These are phyloP conservation scores for Amyelois transitella DNA, from an alignment of 1,140 invertebrate genomes.

Conservation along the genomic window DNA sequence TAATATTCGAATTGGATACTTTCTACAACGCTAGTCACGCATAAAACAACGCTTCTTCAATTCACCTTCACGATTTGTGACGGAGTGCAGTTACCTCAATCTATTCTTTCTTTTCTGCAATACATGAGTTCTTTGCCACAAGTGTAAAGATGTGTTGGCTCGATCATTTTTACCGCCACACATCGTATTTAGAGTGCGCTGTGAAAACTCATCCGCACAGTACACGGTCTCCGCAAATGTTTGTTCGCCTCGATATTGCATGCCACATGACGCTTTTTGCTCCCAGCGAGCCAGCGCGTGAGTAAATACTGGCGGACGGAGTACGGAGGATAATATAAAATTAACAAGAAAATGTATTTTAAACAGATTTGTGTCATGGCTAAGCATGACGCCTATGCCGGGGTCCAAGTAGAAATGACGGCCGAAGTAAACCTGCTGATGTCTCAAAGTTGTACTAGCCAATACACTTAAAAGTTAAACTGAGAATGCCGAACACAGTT, in stretches of 20 bases:
- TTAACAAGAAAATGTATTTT: neutral
- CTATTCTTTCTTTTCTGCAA: neutral
- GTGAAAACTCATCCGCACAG: conserved; percentile 26
- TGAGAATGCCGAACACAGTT: too few relatives aligned
- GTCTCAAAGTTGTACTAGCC: too few relatives aligned
- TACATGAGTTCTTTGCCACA: neutral
- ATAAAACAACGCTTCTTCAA: too few relatives aligned
- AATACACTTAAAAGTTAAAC: too few relatives aligned
- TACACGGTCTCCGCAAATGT: conserved; percentile 20
- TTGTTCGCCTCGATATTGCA: conserved; percentile 25
- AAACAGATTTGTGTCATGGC: neutral
- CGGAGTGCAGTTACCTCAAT: neutral
- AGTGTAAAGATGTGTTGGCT: neutral
- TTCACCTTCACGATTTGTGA: too few relatives aligned
- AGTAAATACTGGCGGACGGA: neutral
- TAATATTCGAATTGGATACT: too few relatives aligned
- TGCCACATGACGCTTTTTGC: conserved; percentile 24
- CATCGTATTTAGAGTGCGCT: conserved; percentile 6
- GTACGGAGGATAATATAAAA: neutral
- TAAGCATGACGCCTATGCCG: neutral
- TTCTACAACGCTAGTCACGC: too few relatives aligned
- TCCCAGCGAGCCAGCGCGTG: neutral
- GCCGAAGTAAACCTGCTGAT: neutral
- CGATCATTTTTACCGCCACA: neutral
- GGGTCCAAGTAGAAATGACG: neutral